A percentile compares a stretch with the other conserved stretches of the same genome.
Conservation (phyloP, 2,797 vertebrate species). For the Periophthalmus magnuspinnatus region DNA sequence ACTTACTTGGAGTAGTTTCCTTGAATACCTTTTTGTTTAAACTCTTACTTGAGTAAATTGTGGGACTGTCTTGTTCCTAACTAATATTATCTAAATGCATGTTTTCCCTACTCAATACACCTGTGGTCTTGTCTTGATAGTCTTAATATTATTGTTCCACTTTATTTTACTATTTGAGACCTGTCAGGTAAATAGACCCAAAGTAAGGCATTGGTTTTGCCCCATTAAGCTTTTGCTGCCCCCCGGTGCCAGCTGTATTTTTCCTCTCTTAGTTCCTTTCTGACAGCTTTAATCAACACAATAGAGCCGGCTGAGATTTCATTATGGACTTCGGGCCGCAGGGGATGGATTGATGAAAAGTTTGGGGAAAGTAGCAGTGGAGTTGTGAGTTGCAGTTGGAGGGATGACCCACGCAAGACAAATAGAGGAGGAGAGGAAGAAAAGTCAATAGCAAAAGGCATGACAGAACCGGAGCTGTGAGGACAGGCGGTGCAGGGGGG, state of each 20-base stretch:
- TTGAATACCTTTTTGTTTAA: not conserved
- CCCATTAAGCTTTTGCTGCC: conserved; percentile 46
- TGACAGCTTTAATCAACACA: conserved; percentile 76
- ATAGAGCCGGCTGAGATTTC: conserved; percentile 69
- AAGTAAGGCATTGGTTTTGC: conserved; percentile 37
- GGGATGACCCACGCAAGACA: conserved; percentile 21
- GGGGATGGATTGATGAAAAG: conserved; percentile 48
- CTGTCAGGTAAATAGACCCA: conserved; percentile 18
- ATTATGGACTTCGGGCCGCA: conserved; percentile 58
- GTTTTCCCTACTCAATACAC: not conserved
- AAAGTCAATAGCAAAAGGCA: conserved; percentile 24
- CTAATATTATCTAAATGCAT: no score
- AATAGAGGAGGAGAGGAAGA: conserved; percentile 26
- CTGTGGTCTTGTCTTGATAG: not conserved
- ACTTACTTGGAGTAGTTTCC: no score
- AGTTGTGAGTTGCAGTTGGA: conserved; percentile 24
- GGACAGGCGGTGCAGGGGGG: conserved; percentile 28
- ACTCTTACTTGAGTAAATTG: no score
- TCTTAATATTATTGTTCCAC: not conserved
- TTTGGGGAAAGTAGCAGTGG: conserved; percentile 31
- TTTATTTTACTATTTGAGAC: not conserved
- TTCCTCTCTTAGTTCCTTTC: conserved; percentile 61
- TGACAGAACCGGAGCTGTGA: conserved; percentile 6
- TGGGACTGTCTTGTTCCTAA: no score
- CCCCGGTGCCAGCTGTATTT: conserved; percentile 54